Percentiles rank a stretch among this genome's conserved stretches.
phyloP scores from a whole-genome alignment of 2,888 invertebrate species.

The Cyrtodaria siliqua region DNA sequence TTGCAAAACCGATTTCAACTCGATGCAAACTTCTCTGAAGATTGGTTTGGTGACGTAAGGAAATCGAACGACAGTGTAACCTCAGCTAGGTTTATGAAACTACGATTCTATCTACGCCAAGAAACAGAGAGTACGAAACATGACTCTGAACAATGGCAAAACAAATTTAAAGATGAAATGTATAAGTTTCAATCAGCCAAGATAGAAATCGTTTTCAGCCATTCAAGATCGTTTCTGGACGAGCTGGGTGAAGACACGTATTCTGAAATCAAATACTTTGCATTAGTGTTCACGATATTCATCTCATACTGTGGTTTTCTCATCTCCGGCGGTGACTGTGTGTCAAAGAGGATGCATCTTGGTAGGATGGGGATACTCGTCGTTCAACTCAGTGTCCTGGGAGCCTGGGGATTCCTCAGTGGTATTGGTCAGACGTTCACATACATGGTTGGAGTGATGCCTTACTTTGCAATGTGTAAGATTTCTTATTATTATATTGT shows the following conservation, averaged over 20 bases:
- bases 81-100: conserved; percentile 29
- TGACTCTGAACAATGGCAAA: conserved; percentile 41
- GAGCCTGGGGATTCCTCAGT: conserved; percentile 44
- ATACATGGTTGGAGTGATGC: conserved; percentile 42
- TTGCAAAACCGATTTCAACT: too few relatives aligned
- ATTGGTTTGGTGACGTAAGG: too few relatives aligned
- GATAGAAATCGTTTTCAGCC: conserved; percentile 26
- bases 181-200: conserved; percentile 36
- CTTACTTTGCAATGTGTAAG: conserved; percentile 1
- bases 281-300: conserved; percentile 47
- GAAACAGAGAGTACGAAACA: conserved; percentile 22
- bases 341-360: conserved; percentile 41
- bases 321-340: conserved; percentile 43
- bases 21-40: too few relatives aligned
- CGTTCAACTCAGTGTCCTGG: conserved; percentile 36
- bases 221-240: conserved; percentile 38
- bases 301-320: conserved; percentile 46
- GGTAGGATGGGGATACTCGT: conserved; percentile 36
- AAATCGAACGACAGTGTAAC: conserved; percentile 6
- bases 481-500: too few relatives aligned
- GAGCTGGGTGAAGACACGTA: conserved; percentile 45
- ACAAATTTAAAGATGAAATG: conserved; percentile 32
- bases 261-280: conserved; percentile 41
- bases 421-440: conserved; percentile 43
- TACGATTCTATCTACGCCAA: conserved; percentile 46